Evolutionary conservation across 2,888 invertebrate species (phyloP).

Genomic region (Caenorhabditis sinica): DNA sequence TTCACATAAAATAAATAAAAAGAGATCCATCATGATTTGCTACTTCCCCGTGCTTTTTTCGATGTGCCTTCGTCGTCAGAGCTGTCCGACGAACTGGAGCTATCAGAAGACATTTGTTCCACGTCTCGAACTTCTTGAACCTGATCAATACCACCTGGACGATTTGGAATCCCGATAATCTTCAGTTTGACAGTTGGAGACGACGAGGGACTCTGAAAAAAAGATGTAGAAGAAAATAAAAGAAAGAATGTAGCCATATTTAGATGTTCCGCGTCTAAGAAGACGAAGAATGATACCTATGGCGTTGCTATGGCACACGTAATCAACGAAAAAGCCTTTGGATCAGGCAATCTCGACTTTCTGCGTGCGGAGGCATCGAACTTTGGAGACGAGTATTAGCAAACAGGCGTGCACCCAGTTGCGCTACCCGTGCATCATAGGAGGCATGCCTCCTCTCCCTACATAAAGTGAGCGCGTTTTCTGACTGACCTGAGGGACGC

Average conservation of each 20-base stretch:
- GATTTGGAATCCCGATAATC: conserved; percentile 44
- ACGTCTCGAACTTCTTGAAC: conserved; percentile 55
- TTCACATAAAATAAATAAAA: background rate
- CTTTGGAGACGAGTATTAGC: background rate
- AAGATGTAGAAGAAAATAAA: background rate
- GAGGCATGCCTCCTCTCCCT: background rate
- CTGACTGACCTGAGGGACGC: conserved; percentile 30
- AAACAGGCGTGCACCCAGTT: conserved; percentile 26
- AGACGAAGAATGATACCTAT: conserved; percentile 67
- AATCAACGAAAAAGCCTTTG: conserved; percentile 61
- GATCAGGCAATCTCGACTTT: conserved; percentile 56
- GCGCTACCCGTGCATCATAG: conserved; percentile 45
- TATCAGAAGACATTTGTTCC: conserved; percentile 78
- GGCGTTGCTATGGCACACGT: conserved; percentile 64
- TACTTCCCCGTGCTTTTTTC: conserved; percentile 29
- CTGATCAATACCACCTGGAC: conserved; percentile 19
- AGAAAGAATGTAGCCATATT: conserved; percentile 59
- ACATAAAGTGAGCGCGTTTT: background rate
- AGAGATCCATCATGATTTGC: conserved; percentile 38
- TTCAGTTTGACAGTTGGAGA: conserved; percentile 58
- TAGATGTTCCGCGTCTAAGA: conserved; percentile 67
- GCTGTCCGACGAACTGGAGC: conserved; percentile 74
- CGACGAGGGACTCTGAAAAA: conserved; percentile 50
- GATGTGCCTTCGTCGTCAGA: conserved; percentile 70
- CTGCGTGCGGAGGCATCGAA: conserved; percentile 56